Conservation (phyloP, 2,113 vertebrate genomes). For the Merops nubicus region DNA sequence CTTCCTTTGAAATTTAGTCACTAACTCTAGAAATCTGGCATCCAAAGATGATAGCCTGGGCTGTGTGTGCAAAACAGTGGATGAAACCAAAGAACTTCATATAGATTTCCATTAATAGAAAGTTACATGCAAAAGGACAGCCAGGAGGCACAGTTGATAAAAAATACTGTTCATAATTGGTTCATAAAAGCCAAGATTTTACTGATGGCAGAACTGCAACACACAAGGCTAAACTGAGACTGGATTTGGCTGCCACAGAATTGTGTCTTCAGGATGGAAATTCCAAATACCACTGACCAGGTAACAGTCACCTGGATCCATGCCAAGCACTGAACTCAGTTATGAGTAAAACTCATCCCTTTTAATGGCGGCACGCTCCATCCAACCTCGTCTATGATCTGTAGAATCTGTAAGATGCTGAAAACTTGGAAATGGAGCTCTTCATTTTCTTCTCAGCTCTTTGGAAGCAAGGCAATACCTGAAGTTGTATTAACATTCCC, state of each 20-base stretch:
- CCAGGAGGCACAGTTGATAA: not conserved
- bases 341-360: not conserved
- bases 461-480: not conserved
- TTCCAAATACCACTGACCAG: not conserved
- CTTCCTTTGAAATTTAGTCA: not conserved
- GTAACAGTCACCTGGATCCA: not conserved
- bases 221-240: not conserved
- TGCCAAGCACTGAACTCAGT: not conserved
- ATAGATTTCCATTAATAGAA: not conserved
- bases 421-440: not conserved
- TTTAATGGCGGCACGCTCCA: not conserved
- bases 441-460: not conserved
- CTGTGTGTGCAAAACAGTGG: accelerated
- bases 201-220: not conserved
- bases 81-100: not conserved
- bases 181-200: not conserved
- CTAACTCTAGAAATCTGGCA: not conserved
- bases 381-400: not conserved
- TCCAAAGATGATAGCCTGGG: not conserved
- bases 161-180: not conserved
- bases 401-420: not conserved
- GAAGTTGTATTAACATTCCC: not conserved
- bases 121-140: not conserved
- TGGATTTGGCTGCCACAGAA: not conserved
- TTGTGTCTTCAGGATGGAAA: not conserved